Evolutionary conservation across 2,797 vertebrate species (phyloP).

Genomic region (Psittacula derbiana): DNA sequence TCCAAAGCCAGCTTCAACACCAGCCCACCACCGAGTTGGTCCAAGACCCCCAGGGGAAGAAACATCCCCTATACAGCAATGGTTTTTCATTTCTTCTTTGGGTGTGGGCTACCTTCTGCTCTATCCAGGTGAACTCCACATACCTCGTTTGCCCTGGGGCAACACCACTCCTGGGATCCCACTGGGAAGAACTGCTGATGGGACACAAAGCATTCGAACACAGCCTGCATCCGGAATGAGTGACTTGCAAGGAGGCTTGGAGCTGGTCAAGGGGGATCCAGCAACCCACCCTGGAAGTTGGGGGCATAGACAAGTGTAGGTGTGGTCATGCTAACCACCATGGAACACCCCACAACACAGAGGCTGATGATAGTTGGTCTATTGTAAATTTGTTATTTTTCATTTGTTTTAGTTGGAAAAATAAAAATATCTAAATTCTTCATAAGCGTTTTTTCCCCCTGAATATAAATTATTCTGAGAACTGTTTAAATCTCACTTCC

Average conservation of each 20-base stretch:
- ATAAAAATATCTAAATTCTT: neutral
- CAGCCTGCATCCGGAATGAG: neutral
- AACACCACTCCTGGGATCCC: fast-evolving
- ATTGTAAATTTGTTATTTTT: neutral
- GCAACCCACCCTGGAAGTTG: neutral
- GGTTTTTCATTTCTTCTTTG: neutral
- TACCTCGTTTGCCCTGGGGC: neutral
- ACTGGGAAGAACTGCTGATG: neutral
- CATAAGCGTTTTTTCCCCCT: fast-evolving
- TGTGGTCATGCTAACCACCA: neutral
- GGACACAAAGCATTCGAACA: fast-evolving
- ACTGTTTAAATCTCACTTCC: neutral
- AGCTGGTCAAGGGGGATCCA: neutral
- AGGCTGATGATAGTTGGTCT: neutral
- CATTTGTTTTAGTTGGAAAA: neutral
- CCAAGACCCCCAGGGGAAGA: neutral
- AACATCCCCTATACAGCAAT: neutral
- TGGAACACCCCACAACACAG: fast-evolving
- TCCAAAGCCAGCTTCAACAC: neutral
- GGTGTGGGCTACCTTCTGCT: neutral
- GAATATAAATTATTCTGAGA: neutral
- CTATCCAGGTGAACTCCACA: neutral
- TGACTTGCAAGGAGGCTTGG: neutral
- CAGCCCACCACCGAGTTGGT: neutral
- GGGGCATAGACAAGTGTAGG: fast-evolving